Evolutionary conservation across 1,140 invertebrate genomes (phyloP), one percentile per base, ranked within the genome.

Genomic region (Drosophila repleta): DNA sequence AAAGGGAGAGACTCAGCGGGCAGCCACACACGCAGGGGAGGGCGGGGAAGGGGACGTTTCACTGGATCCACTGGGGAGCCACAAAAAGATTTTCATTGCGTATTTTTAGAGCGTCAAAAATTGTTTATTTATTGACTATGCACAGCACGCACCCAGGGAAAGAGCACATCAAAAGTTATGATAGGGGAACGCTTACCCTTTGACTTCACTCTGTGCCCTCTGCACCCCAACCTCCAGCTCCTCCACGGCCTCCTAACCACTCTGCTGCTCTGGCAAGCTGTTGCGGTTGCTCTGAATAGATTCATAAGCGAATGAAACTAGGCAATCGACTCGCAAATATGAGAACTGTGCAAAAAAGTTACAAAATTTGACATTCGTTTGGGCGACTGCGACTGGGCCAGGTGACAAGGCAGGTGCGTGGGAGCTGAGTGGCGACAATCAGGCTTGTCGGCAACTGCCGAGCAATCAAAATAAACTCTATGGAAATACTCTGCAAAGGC

Each of bases 41-140:
- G 5, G 17, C 0, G 2, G 41, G 8, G 2, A 2, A 7, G 1
- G n/a, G 15, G 29, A 8, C 26, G 6, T 20, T 15, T 29, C 15
- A 18, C 15, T 20, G 18, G 10, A 18, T 18, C 8, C 49, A 21
- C 32, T n/a, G 18, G n/a, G 15, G 37, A 26, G 11, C 32, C 21
- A 66, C 65, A 48, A 49, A 60, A 61, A 62, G 51, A 73, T 73
- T 62, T 68, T 68, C 57, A 62, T 35, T 56, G 35, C 48, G 43
- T 63, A 58, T 72, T 72, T 72, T 60, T 61, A 46, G 41, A 72
- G 55, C 65, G 58, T 63, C 65, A 57, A 74, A 57, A 74, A 74
- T 74, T 74, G 71, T 69, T 74, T 69, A 69, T 74, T 74, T 74
- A 74, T 74, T 74, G 72, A 65, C 67, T 71, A 74, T 74, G 63